These are phyloP conservation scores for Neosilurus hyrtlii DNA, from an alignment of 2,797 vertebrate genomes.

Conservation along the genomic window DNA sequence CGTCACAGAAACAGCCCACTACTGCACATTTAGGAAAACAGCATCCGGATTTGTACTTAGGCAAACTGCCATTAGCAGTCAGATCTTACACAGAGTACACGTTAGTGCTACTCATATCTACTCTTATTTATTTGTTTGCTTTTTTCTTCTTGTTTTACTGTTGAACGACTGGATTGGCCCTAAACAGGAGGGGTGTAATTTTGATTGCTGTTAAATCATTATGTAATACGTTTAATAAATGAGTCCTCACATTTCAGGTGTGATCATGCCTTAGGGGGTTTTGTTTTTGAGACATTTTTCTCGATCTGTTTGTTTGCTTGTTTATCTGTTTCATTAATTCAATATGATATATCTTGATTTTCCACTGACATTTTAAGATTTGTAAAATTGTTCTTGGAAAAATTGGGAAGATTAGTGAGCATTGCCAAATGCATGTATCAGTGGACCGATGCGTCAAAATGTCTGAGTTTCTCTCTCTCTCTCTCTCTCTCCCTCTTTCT, in stretches of 20 bases:
- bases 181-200: neutral
- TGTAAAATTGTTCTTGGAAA: neutral
- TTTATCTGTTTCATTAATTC: neutral
- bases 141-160: too few relatives aligned
- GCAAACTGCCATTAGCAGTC: neutral
- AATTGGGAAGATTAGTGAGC: neutral
- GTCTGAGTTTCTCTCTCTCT: too few relatives aligned
- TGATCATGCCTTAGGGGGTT: too few relatives aligned
- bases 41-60: neutral
- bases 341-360: neutral
- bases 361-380: neutral
- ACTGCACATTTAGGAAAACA: neutral
- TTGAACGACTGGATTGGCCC: neutral
- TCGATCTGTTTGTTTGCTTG: neutral
- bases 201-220: neutral
- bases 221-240: neutral
- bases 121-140: neutral
- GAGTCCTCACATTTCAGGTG: neutral
- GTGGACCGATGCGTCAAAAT: constrained; percentile 15
- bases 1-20: neutral
- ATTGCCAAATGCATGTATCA: constrained; percentile 8
- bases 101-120: neutral
- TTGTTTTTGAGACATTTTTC: too few relatives aligned
- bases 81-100: neutral
- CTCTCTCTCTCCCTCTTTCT: too few relatives aligned